Evolutionary conservation across 2,888 invertebrate species (phyloP), one percentile per base, ranked within the genome.

Genomic region (Lagria hirta): DNA sequence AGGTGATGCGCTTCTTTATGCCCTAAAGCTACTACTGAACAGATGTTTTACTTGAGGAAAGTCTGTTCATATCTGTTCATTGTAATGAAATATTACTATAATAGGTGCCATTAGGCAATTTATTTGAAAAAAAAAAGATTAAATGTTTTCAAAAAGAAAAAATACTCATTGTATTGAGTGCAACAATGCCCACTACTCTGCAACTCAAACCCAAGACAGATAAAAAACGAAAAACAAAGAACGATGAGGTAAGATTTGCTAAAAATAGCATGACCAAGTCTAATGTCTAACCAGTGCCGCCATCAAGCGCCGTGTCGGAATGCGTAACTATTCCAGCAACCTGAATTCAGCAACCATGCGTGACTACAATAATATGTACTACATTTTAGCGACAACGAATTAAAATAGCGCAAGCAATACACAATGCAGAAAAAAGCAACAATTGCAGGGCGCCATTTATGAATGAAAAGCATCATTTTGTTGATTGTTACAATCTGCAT

Each of bases 231-330:
- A n/a, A n/a, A 62, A 56, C 60, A 52, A 63, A 63, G 60, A 57
- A 52, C n/a, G n/a, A 64, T 61, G 62, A 58, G 55, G 59, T 60
- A 58, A 61, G 57, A 57, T 52, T 51, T 54, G 60, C 65, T 66
- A 67, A 59, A 65, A 66, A 67, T 67, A 67, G 65, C 52, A 48
- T n/a, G n/a, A n/a, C 34, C 41, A 28, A 48, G 48, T 47, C 36
- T 48, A 45, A 22, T 36, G 42, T 35, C 16, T 33, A 57, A 8
- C 16, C 24, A 36, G 57, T 61, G 61, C 51, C 48, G 61, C 61
- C 60, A 44, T 43, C 42, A 14, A 38, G 35, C 27, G 48, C 43
- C 28, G 37, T 43, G 60, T 53, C 42, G 60, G 60, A 49, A 61
- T 60, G 44, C 29, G 33, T 26, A 41, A 49, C 14, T 21, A 33